Base-by-base conservation (phyloP, 2,797 vertebrate genomes). In the Hephaestus fuliginosus region DNA sequence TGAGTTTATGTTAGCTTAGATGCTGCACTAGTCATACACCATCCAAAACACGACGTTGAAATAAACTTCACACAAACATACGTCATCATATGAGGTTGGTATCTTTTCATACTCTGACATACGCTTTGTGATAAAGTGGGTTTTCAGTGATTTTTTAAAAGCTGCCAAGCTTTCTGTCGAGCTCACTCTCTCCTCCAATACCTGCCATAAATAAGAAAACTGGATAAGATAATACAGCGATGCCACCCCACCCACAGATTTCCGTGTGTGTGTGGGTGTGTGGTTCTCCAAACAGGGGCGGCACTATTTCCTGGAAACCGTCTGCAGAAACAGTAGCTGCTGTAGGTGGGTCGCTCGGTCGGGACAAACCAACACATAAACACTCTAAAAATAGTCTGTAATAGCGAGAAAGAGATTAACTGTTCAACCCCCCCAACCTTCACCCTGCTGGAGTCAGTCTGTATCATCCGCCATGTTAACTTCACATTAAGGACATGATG, bases 371-470 rank as follows among this genome's bases (percentile, higher is more conserved):
- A 1, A 36, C 66, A 36, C 61, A 56, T 81, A 53, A 85, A 84
- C 82, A 44, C 48, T 53, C 79, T 76, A 80, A 85, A 81, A 30
- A 89, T 88, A 90, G 87, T 70, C 20, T 53, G 57, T 53, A 44
- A 52, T 18, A 53, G n/a, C 20, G 39, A 82, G 75, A 72, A 66
- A 57, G 20, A 58, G 82, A 80, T 84, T 30, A 70, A 48, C 39
- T 43, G 57, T 46, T 70, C 70, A 46, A n/a, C 55, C 13, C 25
- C 13, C 13, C 17, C 28, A n/a, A 57, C 41, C 43, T 66, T 67
- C 55, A 65, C 11, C 15, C 39, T 55, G 71, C 46, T 25, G 33
- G 28, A 6, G 56, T 25, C 25, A 25, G 25, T 25, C 25, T 25
- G 25, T 25, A 25, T 25, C 25, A 25, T 25, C 25, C 25, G 25